Evolutionary conservation across 2,113 vertebrate genomes (phyloP).

Genomic region (Hoplias malabaricus): DNA sequence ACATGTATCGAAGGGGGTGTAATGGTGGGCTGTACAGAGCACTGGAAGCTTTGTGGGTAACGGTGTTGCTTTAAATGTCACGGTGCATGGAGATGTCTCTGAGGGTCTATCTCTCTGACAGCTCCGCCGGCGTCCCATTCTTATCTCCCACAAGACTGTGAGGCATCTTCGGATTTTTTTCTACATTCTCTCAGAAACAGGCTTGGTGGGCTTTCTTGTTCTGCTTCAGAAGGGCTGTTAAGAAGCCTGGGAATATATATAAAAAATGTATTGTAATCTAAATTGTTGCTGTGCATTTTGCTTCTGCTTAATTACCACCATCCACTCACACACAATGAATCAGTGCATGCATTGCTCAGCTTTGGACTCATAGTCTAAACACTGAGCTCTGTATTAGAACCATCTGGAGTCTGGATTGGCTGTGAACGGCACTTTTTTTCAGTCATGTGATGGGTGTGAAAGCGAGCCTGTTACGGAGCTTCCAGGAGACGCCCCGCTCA

Average conservation of each 20-base stretch:
- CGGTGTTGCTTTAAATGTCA: neutral
- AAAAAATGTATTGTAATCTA: no score
- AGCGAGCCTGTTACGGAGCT: neutral
- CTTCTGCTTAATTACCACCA: no score
- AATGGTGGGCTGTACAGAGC: neutral
- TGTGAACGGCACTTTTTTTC: neutral
- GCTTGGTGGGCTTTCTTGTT: neutral
- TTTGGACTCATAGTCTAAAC: neutral
- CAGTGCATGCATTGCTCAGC: neutral
- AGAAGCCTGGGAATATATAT: no score
- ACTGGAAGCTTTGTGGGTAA: neutral
- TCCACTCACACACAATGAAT: no score
- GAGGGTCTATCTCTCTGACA: neutral
- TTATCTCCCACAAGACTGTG: neutral
- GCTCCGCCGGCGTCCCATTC: neutral
- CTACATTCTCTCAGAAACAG: neutral
- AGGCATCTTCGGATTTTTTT: neutral
- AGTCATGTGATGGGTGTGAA: slow-evolving; percentile 27
- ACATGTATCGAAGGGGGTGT: neutral
- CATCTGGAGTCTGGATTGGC: slow-evolving; percentile 11
- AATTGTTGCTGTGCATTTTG: no score
- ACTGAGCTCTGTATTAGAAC: neutral
- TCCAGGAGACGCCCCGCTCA: neutral
- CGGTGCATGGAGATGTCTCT: neutral
- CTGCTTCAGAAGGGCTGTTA: neutral